Conservation (phyloP, 2,113 vertebrate genomes). For the Aix galericulata region DNA sequence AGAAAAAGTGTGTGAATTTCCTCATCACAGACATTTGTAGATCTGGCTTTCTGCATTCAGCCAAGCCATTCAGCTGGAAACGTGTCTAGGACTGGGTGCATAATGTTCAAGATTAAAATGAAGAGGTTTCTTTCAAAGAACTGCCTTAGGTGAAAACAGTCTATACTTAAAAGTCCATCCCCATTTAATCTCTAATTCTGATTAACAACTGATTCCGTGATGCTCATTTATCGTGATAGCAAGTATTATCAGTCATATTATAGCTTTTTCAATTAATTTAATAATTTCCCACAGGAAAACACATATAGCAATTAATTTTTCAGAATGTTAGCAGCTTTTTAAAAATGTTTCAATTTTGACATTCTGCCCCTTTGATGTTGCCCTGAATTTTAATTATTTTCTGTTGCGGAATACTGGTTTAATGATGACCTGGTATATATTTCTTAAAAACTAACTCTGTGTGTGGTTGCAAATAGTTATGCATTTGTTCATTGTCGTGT, state of each 20-base stretch:
- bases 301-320: not conserved
- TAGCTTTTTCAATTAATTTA: slow-evolving; percentile 7
- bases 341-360: not conserved
- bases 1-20: not conserved
- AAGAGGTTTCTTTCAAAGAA: not conserved
- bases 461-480: not conserved
- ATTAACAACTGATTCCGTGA: slow-evolving; percentile 15
- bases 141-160: not conserved
- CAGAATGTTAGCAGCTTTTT: not conserved
- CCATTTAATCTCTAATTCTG: slow-evolving; percentile 14
- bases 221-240: not conserved
- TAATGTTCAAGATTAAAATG: not conserved
- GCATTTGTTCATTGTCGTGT: not conserved
- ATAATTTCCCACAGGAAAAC: slow-evolving; percentile 29
- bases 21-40: not conserved
- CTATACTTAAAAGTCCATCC: fast-evolving
- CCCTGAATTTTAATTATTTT: slow-evolving; percentile 36
- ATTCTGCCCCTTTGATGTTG: not conserved
- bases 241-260: not conserved
- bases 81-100: not conserved
- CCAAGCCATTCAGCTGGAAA: not conserved
- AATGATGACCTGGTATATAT: not conserved
- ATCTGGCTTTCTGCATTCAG: not conserved
- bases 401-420: not conserved
- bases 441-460: not conserved